Conservation (phyloP, 1,140 invertebrate species). For the Drosophila subpulchrella region DNA sequence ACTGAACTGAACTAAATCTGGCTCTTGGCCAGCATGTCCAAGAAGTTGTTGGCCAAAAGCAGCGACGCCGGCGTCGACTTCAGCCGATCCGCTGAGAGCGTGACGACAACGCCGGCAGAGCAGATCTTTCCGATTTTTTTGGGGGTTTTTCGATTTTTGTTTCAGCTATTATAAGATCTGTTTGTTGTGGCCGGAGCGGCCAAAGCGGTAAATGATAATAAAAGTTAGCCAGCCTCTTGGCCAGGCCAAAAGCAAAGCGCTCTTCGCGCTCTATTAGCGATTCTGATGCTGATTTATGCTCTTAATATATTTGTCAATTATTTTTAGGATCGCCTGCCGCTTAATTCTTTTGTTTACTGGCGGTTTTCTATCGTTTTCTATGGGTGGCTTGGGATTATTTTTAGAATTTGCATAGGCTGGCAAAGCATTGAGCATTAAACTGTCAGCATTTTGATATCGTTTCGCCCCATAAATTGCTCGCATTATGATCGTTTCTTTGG, state of each 20-base stretch:
- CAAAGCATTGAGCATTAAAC: constrained; percentile 50
- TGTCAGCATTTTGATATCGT: constrained; percentile 74
- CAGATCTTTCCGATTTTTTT: constrained; percentile 27
- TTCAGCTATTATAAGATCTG: constrained; percentile 37
- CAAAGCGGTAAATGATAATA: constrained; percentile 81
- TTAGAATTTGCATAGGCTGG: constrained; percentile 44
- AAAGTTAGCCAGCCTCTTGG: constrained; percentile 46
- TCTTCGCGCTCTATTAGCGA: constrained; percentile 69
- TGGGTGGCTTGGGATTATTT: constrained; percentile 57
- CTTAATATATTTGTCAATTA: constrained; percentile 83
- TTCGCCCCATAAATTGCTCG: constrained; percentile 57
- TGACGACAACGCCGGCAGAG: constrained; percentile 75
- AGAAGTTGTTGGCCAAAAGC: constrained; percentile 80
- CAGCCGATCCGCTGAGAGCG: constrained; percentile 57
- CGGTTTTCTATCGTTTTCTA: constrained; percentile 11
- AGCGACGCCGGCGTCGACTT: constrained; percentile 24
- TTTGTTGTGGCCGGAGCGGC: constrained; percentile 38
- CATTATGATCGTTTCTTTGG: constrained; percentile 53
- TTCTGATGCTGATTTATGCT: constrained; percentile 81
- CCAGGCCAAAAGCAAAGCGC: constrained; percentile 40
- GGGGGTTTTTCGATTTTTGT: constrained; percentile 36
- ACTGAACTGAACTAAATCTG: constrained; percentile 84
- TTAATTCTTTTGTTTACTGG: constrained; percentile 61
- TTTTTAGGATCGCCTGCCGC: constrained; percentile 68
- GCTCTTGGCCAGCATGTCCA: constrained; percentile 83